phyloP scores from a whole-genome alignment of 2,113 vertebrate genomes.

The Brienomyrus brachyistius region DNA sequence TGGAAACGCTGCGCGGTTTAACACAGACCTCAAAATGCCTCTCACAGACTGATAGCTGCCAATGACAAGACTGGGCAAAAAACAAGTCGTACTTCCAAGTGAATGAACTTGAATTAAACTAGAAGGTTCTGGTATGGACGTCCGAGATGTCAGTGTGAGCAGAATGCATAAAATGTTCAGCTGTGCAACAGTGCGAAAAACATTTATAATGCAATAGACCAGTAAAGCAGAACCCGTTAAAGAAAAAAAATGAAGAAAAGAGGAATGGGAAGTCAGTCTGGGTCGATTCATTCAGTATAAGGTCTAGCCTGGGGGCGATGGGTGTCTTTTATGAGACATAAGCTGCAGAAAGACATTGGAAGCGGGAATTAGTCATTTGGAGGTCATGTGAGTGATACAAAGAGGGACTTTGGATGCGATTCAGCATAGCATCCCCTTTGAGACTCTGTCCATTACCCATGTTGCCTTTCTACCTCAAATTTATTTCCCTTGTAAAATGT shows the following conservation, averaged over 20 bases:
- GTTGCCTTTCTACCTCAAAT: background rate
- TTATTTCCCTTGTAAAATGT: background rate
- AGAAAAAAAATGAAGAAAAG: background rate
- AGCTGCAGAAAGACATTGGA: background rate
- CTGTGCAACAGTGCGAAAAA: background rate
- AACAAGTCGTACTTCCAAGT: background rate
- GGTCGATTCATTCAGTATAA: background rate
- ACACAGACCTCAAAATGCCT: background rate
- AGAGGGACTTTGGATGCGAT: background rate
- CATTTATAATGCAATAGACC: background rate
- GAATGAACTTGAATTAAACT: background rate
- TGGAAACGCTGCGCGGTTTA: background rate
- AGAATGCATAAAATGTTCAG: background rate
- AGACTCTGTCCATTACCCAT: background rate
- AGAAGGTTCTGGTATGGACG: background rate
- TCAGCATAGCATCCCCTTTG: background rate
- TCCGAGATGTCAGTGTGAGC: background rate
- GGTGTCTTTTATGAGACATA: slow-evolving; percentile 7
- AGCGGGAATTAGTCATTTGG: background rate
- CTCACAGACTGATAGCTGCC: background rate
- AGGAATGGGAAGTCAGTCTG: background rate
- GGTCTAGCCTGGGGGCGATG: background rate
- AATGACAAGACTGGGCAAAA: background rate
- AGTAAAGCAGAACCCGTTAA: background rate
- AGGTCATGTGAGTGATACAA: background rate